A percentile compares a stretch with the other conserved stretches of the same genome.
Conservation (phyloP, 2,888 invertebrate species). For the Polydrusus tereticollis region DNA sequence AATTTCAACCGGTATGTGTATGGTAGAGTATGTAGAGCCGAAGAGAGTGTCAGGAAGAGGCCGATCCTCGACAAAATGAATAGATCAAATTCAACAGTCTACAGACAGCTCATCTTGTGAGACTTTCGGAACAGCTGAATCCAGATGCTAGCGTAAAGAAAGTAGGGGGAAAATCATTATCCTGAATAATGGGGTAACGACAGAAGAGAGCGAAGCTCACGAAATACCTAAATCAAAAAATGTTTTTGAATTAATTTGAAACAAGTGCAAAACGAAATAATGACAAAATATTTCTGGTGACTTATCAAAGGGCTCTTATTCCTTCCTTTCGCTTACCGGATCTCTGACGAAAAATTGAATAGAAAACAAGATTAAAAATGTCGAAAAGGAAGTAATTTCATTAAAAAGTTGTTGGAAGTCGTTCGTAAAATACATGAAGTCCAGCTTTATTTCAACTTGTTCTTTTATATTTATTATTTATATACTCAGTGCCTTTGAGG, state of each 20-base stretch:
- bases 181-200: no score
- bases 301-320: background rate
- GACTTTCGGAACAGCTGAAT: no score
- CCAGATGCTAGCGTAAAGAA: no score
- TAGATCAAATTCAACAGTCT: no score
- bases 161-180: no score
- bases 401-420: slow-evolving; percentile 11
- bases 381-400: slow-evolving; percentile 11
- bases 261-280: background rate
- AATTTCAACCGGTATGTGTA: no score
- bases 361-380: background rate
- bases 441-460: slow-evolving; percentile 3
- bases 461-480: slow-evolving; percentile 3
- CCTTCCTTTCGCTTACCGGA: background rate
- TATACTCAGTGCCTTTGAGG: background rate
- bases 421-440: background rate
- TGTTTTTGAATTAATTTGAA: background rate
- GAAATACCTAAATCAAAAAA: no score
- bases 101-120: no score
- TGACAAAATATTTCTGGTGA: background rate
- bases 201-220: no score
- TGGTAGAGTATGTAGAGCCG: no score
- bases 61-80: no score
- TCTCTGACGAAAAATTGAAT: background rate
- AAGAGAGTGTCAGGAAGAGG: no score